A percentile compares a stretch with the other conserved stretches of the same genome.
Conservation (phyloP, 2,888 invertebrate species). For the Drosophila silvestris region DNA sequence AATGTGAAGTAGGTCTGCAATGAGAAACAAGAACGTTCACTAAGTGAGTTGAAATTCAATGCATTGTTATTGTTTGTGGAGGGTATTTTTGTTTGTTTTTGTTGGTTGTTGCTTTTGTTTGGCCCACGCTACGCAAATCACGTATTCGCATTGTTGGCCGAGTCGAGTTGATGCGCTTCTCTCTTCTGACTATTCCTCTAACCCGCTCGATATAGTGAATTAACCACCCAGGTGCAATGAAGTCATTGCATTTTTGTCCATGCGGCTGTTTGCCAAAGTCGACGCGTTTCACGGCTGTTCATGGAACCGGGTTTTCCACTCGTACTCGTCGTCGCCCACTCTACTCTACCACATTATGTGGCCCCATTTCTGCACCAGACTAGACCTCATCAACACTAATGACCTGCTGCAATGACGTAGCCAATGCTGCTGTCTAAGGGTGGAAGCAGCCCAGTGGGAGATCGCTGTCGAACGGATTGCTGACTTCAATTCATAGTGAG, state of each 20-base stretch:
- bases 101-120: constrained; percentile 6
- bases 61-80: constrained; percentile 12
- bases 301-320: not conserved
- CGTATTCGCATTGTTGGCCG: constrained; percentile 61
- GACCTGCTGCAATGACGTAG: constrained; percentile 70
- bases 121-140: constrained; percentile 54
- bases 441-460: constrained; percentile 34
- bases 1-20: constrained; percentile 91
- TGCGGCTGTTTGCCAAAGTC: constrained; percentile 38
- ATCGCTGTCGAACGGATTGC: constrained; percentile 9
- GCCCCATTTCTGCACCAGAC: constrained; percentile 19
- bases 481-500: not conserved
- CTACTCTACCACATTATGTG: not conserved
- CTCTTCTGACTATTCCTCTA: constrained; percentile 41
- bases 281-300: constrained; percentile 14
- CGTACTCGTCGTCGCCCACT: not conserved
- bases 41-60: constrained; percentile 32
- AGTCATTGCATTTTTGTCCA: constrained; percentile 43
- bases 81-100: not conserved
- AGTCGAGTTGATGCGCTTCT: constrained; percentile 4
- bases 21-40: constrained; percentile 32
- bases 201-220: constrained; percentile 15
- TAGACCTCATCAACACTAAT: constrained; percentile 73
- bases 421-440: constrained; percentile 29
- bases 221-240: constrained; percentile 25